Evolutionary conservation across 1,140 invertebrate genomes (phyloP), one percentile per base, ranked within the genome.

Genomic region (Drosophila chauvacae): DNA sequence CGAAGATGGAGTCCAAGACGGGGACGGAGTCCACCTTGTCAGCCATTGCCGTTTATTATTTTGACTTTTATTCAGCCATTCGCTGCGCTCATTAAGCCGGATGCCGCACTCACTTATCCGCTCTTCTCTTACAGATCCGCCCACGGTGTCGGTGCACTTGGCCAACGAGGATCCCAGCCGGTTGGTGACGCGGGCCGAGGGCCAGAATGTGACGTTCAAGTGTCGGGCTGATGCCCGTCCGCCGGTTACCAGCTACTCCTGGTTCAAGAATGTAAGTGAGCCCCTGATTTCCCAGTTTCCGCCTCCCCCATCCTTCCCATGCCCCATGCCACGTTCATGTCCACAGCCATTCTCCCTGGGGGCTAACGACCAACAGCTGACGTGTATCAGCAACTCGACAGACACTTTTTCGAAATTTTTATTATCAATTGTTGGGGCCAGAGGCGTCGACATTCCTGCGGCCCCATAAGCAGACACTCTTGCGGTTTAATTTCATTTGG

Each of bases 261-360:
- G 92, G 92, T 93, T 92, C 78, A 93, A 93, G 80, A 92, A 93
- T 77, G 92, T 93, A 90, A 93, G 92, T 92, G 39, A 55, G 26
- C 10, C 74, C 55, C 45, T 56, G 80, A 65, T 59, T 73, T 68
- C 23, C 16, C 20, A 55, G 18, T 23, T 55, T 33, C 45, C 42
- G 45, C 35, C 26, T 23, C 4, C 20, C 14, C 5, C 33, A 7
- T 26, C n/a, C 20, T 23, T 33, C 14, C 45, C 45, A 10, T 44
- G 9, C 18, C 42, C 18, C 42, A 5, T 20, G 45, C 45, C 45
- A 47, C 23, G 39, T 23, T 23, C 6, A 41, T 30, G 58, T 23
- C 56, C 37, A 42, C 51, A 41, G 35, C 14, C n/a, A 50, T 33
- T 33, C 30, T 5, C 26, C 11, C 41, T 30, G 16, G 9, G 45